Percentiles rank a stretch among this genome's conserved stretches.
Evolutionary conservation across 2,797 vertebrate genomes (phyloP).

Genomic region (Ara ararauna): DNA sequence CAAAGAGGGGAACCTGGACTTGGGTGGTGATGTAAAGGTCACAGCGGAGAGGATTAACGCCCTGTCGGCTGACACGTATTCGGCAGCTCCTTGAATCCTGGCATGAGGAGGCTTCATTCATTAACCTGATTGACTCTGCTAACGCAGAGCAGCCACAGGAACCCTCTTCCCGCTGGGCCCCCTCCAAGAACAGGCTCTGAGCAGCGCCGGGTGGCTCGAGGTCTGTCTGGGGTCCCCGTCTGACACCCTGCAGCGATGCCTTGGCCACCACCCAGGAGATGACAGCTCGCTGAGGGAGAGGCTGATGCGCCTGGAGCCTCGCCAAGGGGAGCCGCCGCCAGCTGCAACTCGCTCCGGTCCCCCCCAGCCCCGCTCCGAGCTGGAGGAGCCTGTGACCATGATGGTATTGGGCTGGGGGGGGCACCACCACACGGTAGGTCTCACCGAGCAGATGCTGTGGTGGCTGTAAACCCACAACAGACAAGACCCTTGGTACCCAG

Average conservation of each 20-base stretch:
- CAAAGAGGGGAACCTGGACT: not conserved
- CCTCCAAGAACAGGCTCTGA: not conserved
- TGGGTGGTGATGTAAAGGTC: not conserved
- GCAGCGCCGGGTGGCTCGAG: fast-evolving
- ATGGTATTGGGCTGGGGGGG: fast-evolving
- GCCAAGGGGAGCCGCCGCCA: fast-evolving
- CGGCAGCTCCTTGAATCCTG: not conserved
- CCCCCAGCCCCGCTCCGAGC: not conserved
- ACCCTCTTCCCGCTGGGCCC: fast-evolving
- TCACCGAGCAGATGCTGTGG: not conserved
- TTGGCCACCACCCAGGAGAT: not conserved
- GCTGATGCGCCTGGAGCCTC: not conserved
- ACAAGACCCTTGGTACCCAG: not conserved
- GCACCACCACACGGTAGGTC: too few relatives aligned
- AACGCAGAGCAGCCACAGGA: not conserved
- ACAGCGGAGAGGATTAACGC: not conserved
- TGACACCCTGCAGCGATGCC: not conserved
- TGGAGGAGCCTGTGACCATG: not conserved
- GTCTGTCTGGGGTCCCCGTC: not conserved
- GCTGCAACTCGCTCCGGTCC: not conserved
- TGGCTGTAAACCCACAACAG: not conserved
- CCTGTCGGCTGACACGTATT: not conserved
- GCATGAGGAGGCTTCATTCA: not conserved
- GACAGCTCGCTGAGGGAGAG: not conserved
- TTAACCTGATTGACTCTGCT: not conserved